phyloP scores from a whole-genome alignment of 1,140 invertebrate genomes.

The Drosophila biarmipes region DNA sequence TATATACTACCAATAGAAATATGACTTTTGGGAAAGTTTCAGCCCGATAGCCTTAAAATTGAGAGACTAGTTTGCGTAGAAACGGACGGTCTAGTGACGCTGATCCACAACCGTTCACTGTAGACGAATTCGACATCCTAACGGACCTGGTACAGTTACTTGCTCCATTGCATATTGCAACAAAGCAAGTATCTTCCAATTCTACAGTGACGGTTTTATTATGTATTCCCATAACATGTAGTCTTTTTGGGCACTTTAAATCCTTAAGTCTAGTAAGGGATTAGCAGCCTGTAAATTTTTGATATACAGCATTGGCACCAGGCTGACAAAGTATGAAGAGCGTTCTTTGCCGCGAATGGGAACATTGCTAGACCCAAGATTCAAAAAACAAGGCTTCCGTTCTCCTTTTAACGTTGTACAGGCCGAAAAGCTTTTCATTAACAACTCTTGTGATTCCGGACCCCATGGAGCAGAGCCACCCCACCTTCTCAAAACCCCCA shows the following conservation, averaged over 20 bases:
- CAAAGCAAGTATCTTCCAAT: background rate
- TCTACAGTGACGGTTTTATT: background rate
- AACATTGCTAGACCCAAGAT: no score
- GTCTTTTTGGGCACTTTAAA: background rate
- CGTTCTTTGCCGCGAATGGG: constrained; percentile 1
- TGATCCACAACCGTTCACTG: background rate
- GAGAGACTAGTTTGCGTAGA: no score
- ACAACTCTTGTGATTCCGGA: background rate
- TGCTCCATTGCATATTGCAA: background rate
- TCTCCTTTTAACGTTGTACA: background rate
- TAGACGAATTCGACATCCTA: background rate
- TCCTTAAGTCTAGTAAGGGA: constrained; percentile 1
- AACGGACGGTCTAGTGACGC: no score
- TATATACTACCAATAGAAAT: no score
- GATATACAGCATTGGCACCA: background rate
- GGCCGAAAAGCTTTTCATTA: background rate
- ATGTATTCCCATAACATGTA: background rate
- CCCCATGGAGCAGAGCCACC: no score
- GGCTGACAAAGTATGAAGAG: background rate
- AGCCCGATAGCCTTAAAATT: no score
- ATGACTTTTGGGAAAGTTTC: no score
- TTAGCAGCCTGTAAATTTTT: background rate
- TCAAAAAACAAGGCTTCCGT: background rate
- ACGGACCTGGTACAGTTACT: background rate
- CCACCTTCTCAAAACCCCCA: background rate